These are phyloP conservation scores for Anoplophora glabripennis DNA, from an alignment of 1,140 invertebrate genomes.

Conservation along the genomic window DNA sequence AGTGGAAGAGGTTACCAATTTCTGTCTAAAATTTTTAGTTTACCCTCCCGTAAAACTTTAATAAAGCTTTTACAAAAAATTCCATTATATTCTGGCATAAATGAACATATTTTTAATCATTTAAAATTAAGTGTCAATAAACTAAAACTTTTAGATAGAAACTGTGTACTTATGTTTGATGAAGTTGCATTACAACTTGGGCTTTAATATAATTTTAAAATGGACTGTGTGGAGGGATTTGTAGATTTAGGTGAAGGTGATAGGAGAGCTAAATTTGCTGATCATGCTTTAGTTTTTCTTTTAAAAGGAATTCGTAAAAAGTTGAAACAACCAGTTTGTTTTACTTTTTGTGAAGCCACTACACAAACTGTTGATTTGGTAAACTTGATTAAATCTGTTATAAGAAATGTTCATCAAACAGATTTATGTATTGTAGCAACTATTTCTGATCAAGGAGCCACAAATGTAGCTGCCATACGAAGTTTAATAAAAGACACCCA, in stretches of 20 bases:
- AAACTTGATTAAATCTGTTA: no score
- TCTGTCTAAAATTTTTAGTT: constrained; percentile 23
- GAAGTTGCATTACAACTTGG: constrained; percentile 1
- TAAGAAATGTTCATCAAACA: no score
- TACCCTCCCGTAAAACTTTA: constrained; percentile 23
- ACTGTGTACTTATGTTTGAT: constrained; percentile 6
- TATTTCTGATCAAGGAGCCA: no score
- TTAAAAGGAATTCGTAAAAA: constrained; percentile 13
- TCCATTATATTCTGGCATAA: constrained; percentile 3
- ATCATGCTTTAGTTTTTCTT: constrained; percentile 10
- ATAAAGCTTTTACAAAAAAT: constrained; percentile 19
- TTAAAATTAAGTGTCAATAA: background rate
- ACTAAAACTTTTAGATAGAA: constrained; percentile 4
- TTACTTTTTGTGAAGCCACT: constrained; percentile 12
- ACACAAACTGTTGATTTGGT: background rate
- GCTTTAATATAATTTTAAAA: background rate
- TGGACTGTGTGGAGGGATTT: no score
- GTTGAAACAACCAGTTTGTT: constrained; percentile 15
- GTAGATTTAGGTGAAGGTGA: background rate
- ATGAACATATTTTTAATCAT: no score
- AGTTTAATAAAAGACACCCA: background rate
- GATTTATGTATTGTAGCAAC: no score
- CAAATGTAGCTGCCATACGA: no score
- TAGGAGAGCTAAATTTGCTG: constrained; percentile 2
- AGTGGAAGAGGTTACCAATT: constrained; percentile 23